A percentile compares a stretch with the other conserved stretches of the same genome.
phyloP scores from a whole-genome alignment of 2,797 vertebrate genomes.

The Oreochromis grahami region DNA sequence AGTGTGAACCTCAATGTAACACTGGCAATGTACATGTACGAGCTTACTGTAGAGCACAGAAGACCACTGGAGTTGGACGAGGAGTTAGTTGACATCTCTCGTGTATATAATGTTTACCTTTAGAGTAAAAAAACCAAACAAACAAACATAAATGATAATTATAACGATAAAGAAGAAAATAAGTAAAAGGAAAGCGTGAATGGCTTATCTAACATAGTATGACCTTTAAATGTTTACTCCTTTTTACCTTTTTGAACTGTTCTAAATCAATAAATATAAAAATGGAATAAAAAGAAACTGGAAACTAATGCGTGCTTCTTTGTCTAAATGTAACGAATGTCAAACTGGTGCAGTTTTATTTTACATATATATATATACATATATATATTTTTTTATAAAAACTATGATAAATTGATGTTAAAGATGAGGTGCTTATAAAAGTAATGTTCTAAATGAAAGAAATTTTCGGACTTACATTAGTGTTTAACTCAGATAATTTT shows the following conservation, averaged over 20 bases:
- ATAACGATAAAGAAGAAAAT: background rate
- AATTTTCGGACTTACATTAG: background rate
- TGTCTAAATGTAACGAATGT: rapidly evolving
- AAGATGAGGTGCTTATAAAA: background rate
- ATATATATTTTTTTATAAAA: background rate
- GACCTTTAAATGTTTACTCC: rapidly evolving
- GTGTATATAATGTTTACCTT: background rate
- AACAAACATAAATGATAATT: background rate
- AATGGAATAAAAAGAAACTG: background rate
- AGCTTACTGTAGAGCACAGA: rapidly evolving
- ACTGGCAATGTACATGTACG: rapidly evolving
- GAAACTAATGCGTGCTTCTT: rapidly evolving
- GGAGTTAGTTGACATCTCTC: background rate
- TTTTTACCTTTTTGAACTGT: background rate
- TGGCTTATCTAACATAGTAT: background rate
- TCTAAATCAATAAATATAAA: background rate
- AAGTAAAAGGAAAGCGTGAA: background rate
- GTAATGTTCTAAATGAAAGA: background rate
- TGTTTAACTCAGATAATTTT: background rate
- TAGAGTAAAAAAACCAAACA: background rate
- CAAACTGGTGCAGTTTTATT: background rate
- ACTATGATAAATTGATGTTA: background rate
- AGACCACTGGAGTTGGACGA: background rate
- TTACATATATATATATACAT: background rate
- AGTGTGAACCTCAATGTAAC: rapidly evolving